These are phyloP conservation scores for Molossus alvarezi DNA, from an alignment of 2,797 vertebrate genomes.

Conservation along the genomic window DNA sequence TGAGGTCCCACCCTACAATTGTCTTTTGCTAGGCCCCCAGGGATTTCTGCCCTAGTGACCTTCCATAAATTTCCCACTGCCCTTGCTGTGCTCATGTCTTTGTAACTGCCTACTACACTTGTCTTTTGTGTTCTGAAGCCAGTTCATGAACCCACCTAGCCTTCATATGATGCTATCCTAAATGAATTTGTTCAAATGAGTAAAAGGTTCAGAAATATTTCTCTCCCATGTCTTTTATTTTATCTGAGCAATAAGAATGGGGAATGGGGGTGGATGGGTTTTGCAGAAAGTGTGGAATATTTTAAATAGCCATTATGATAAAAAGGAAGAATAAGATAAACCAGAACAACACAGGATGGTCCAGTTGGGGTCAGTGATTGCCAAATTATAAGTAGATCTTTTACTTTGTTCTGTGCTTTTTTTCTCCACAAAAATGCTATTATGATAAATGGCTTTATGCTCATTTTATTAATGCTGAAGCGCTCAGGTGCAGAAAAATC, in stretches of 20 bases:
- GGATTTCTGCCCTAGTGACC: background rate
- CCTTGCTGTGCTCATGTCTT: background rate
- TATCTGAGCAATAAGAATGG: background rate
- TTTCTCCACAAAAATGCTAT: background rate
- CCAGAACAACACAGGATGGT: background rate
- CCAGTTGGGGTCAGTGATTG: background rate
- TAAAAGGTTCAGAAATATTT: background rate
- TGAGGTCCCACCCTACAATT: background rate
- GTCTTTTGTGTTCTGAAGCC: background rate
- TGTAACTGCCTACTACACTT: background rate
- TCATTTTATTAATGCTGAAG: constrained; percentile 1
- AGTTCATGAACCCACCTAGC: background rate
- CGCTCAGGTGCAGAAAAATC: background rate
- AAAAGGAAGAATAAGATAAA: background rate
- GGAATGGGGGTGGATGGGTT: rapidly evolving
- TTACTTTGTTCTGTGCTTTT: background rate
- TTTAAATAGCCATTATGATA: background rate
- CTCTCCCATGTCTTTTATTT: background rate
- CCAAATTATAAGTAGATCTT: background rate
- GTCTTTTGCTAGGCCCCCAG: background rate
- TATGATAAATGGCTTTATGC: background rate
- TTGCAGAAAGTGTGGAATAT: background rate
- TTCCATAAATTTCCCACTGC: rapidly evolving
- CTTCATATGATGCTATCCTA: background rate
- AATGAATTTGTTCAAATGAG: background rate